These are phyloP conservation scores for Coracopsis vasa DNA, from an alignment of 2,113 vertebrate genomes.

Conservation along the genomic window DNA sequence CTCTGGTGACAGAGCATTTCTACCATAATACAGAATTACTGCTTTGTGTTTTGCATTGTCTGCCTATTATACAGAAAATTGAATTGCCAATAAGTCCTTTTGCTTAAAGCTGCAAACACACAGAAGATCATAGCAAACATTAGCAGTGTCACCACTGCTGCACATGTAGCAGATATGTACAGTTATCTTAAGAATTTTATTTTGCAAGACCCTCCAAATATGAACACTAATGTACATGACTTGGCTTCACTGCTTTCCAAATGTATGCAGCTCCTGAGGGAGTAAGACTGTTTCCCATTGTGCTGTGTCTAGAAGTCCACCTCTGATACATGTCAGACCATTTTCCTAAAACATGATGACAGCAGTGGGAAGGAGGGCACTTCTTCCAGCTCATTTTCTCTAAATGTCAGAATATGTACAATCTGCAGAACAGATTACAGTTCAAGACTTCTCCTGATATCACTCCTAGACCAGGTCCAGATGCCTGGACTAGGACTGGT, in stretches of 20 bases:
- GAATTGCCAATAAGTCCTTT: constrained; percentile 41
- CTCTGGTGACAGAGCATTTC: constrained; percentile 53
- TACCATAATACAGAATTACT: constrained; percentile 41
- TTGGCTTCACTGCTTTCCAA: neutral
- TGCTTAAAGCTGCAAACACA: constrained; percentile 47
- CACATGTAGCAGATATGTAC: constrained; percentile 37
- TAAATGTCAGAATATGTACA: neutral
- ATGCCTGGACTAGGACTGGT: neutral
- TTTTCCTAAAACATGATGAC: neutral
- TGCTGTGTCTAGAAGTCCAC: neutral
- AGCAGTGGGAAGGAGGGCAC: neutral
- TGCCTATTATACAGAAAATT: constrained; percentile 41
- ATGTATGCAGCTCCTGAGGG: neutral
- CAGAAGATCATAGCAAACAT: constrained; percentile 20
- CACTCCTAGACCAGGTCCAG: neutral
- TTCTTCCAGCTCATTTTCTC: neutral
- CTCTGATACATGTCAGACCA: neutral
- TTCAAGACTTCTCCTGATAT: neutral
- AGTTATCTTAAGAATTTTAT: constrained; percentile 37
- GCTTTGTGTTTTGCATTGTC: constrained; percentile 44
- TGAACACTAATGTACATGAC: neutral
- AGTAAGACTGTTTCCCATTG: neutral
- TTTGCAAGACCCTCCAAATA: constrained; percentile 39
- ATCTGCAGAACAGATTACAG: neutral
- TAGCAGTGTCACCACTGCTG: neutral